A percentile compares a stretch with the other conserved stretches of the same genome.
Conservation (phyloP, 2,797 vertebrate genomes). For the Lutjanus campechanus region DNA sequence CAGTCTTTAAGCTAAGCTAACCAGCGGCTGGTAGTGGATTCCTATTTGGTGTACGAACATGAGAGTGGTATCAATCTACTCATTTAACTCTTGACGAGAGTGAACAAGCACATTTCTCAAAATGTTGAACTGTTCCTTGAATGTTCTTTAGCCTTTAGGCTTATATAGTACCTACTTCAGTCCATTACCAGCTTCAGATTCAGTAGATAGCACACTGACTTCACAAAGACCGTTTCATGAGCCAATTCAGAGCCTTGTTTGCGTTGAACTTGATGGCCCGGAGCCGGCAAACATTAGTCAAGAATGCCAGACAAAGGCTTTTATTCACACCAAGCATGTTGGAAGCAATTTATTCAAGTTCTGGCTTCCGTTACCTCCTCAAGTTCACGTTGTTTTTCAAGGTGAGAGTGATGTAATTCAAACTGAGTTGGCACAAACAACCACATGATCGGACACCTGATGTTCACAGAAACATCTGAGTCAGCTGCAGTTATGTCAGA, state of each 20-base stretch:
- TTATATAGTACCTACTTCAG: too few relatives aligned
- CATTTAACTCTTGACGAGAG: too few relatives aligned
- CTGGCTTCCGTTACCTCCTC: neutral
- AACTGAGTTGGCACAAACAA: neutral
- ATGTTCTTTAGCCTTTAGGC: too few relatives aligned
- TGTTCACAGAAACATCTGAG: neutral
- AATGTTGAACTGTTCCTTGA: too few relatives aligned
- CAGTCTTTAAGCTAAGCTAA: neutral
- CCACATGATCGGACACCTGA: neutral
- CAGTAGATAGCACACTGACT: constrained; percentile 1
- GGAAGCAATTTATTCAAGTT: neutral
- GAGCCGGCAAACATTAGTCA: neutral
- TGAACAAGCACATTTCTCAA: too few relatives aligned
- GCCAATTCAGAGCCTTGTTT: neutral
- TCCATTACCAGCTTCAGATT: too few relatives aligned
- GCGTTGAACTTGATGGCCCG: neutral
- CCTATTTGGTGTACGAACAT: neutral
- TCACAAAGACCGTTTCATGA: neutral
- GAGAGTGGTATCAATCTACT: too few relatives aligned
- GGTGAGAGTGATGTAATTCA: neutral
- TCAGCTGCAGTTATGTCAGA: neutral
- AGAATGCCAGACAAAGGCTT: neutral
- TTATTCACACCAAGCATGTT: constrained; percentile 8
- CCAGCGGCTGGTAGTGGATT: neutral
- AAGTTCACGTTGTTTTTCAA: neutral